Evolutionary conservation across 2,113 vertebrate genomes (phyloP), one percentile per base, ranked within the genome.

Genomic region (Anguilla japonica): DNA sequence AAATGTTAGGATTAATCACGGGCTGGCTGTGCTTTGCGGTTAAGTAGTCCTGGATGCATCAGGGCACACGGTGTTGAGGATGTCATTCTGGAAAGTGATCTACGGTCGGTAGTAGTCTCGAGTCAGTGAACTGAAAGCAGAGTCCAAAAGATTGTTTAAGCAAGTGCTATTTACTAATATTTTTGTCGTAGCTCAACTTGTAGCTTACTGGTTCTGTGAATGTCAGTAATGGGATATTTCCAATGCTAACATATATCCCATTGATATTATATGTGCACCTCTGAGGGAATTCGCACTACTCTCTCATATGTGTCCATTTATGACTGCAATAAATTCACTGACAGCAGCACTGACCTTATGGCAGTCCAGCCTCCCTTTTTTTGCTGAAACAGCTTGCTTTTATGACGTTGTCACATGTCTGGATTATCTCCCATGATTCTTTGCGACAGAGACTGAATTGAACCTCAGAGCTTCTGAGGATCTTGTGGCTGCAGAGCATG

Each of bases 1-100:
- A 89, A 91, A 91, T 90, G 92, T 91, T 91, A 85, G 93, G 94
- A 94, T 95, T 95, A 95, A 96, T 95, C 95, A 46, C 43, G n/a
- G 57, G 50, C 50, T 39, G 26, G 84, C 56, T 86, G 81, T 71
- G 20, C 26, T 71, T 81, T 81, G 3, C 84, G 92, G 92, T 93
- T 92, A 91, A 94, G 93, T 85, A 93, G 93, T 94, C 92, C 88
- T 87, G 86, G 86, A 91, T 90, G 50, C 91, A 95, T 95, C 93
- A 89, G 91, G 90, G 91, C 92, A 94, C 93, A 94, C 94, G 88
- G 95, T 95, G 95, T 94, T 94, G 92, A 94, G 95, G 93, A 91
- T 94, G 94, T 94, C 94, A 94, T 90, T 95, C 94, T 94, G 91
- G 91, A 88, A 92, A 93, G 93, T 93, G 79, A 86, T 81, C 63